Conservation (phyloP, 2,888 invertebrate species). For the Fragum fragum region DNA sequence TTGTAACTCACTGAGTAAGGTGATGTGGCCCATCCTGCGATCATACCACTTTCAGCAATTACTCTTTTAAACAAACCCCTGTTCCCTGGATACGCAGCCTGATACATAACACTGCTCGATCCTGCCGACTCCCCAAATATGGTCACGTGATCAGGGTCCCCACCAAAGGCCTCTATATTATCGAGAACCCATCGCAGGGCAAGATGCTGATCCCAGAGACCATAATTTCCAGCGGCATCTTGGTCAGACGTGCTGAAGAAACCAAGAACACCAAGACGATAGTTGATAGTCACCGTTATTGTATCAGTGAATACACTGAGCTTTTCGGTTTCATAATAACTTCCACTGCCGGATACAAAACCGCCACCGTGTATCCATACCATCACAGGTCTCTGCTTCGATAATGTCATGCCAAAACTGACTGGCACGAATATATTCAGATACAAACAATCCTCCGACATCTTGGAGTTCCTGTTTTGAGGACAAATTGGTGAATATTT, state of each 20-base stretch:
- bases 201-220: constrained; percentile 69
- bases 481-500: constrained; percentile 22
- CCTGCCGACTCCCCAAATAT: constrained; percentile 76
- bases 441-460: constrained; percentile 63
- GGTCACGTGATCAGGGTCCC: constrained; percentile 62
- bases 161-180: constrained; percentile 67
- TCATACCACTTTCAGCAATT: constrained; percentile 72
- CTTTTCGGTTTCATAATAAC: constrained; percentile 4
- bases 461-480: background rate
- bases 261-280: constrained; percentile 64
- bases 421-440: constrained; percentile 61
- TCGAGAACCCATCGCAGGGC: constrained; percentile 72
- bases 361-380: constrained; percentile 51
- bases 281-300: constrained; percentile 65
- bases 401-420: background rate
- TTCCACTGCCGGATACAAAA: constrained; percentile 21
- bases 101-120: constrained; percentile 60
- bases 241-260: constrained; percentile 66
- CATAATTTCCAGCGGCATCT: constrained; percentile 69
- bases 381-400: constrained; percentile 33
- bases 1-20: background rate
- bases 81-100: constrained; percentile 59
- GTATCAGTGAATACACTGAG: constrained; percentile 42
- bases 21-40: background rate
- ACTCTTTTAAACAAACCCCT: constrained; percentile 67